Evolutionary conservation across 2,113 vertebrate genomes (phyloP).

Genomic region (Burhinus oedicnemus): DNA sequence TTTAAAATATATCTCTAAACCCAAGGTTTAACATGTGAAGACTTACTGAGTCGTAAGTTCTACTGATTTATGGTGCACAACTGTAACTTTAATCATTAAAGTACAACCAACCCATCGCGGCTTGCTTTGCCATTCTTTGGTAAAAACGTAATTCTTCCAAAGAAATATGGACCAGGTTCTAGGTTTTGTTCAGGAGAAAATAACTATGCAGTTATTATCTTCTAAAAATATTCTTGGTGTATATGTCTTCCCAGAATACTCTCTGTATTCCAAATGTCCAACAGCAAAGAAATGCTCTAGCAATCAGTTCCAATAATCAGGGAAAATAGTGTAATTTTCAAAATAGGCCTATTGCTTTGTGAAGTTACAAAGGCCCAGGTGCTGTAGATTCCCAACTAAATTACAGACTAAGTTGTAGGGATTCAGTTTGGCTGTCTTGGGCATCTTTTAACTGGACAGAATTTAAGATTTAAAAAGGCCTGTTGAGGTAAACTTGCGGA

Average conservation of each 20-base stretch:
- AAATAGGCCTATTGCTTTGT: neutral
- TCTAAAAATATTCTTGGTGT: neutral
- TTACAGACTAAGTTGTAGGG: neutral
- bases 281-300: neutral
- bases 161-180: neutral
- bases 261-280: neutral
- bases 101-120: neutral
- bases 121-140: neutral
- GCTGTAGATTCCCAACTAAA: neutral
- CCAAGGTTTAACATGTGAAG: neutral
- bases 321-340: slow-evolving; percentile 14
- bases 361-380: neutral
- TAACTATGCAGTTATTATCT: neutral
- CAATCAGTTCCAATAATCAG: slow-evolving; percentile 1
- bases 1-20: neutral
- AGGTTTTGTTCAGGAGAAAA: neutral
- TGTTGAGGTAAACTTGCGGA: neutral
- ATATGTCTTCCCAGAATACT: neutral
- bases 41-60: neutral
- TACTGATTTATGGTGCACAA: neutral
- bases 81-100: neutral
- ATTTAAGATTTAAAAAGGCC: neutral
- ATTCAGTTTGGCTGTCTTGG: neutral
- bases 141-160: neutral
- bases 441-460: neutral